Conservation (phyloP, 2,113 vertebrate genomes). For the Rynchops niger region DNA sequence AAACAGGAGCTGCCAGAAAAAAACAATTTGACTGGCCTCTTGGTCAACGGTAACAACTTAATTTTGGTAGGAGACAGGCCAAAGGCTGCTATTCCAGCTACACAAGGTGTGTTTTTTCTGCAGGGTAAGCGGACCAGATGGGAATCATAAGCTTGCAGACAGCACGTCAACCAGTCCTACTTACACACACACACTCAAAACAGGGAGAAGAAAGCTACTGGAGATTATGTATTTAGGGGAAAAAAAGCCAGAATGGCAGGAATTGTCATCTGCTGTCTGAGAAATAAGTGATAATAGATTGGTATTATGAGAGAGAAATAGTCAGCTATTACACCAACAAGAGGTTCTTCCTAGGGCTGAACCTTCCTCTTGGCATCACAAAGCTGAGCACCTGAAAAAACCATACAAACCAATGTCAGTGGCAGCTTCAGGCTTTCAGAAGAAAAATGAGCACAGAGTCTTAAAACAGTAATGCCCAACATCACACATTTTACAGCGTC, state of each 20-base stretch:
- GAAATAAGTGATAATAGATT: neutral
- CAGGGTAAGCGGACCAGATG: neutral
- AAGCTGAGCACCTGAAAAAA: neutral
- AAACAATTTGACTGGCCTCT: neutral
- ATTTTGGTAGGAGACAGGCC: neutral
- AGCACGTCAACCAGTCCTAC: neutral
- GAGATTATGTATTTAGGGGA: neutral
- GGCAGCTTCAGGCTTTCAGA: neutral
- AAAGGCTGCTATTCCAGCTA: neutral
- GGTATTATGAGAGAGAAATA: neutral
- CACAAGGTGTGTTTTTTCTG: neutral
- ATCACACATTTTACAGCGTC: neutral
- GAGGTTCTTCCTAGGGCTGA: neutral
- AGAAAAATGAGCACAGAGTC: neutral
- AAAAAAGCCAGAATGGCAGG: neutral
- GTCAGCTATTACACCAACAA: neutral
- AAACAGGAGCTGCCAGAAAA: neutral
- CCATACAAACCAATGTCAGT: no score
- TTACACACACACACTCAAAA: neutral
- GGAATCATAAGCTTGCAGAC: neutral
- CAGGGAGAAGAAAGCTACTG: neutral
- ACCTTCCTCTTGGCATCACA: neutral
- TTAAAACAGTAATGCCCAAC: neutral
- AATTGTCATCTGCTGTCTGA: neutral
- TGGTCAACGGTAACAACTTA: neutral